These are phyloP conservation scores for Aleiodes leptofemur DNA, from an alignment of 2,888 invertebrate species.

Conservation along the genomic window DNA sequence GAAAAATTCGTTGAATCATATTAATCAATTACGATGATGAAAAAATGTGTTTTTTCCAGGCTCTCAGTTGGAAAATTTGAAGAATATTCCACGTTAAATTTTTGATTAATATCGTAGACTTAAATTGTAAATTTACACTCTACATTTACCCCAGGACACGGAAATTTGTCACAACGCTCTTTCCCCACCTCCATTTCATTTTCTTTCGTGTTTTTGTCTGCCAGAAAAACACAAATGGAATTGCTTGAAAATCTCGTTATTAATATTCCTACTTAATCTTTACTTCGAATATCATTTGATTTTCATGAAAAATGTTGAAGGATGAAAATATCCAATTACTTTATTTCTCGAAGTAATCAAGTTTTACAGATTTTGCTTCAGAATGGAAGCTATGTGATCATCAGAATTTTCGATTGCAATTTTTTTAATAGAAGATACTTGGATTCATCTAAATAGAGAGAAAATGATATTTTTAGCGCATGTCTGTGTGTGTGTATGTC, in stretches of 20 bases:
- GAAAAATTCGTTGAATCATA: neutral
- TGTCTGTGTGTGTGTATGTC: no score
- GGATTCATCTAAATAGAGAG: no score
- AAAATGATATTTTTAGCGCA: no score
- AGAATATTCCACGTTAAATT: neutral
- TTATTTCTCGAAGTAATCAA: no score
- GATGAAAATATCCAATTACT: no score
- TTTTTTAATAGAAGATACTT: no score
- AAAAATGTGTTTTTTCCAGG: neutral
- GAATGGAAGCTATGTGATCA: no score
- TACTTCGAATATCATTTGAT: no score
- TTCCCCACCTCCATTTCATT: neutral
- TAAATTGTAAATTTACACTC: constrained; percentile 28
- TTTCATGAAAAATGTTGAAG: no score
- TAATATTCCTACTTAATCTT: neutral
- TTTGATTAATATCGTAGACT: constrained; percentile 8
- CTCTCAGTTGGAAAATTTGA: neutral
- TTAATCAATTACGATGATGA: neutral
- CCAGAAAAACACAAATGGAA: constrained; percentile 9
- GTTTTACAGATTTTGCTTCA: no score
- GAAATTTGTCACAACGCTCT: constrained; percentile 31
- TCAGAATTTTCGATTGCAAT: no score
- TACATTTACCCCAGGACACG: constrained; percentile 23
- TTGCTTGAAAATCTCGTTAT: constrained; percentile 8
- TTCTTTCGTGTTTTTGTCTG: neutral